Evolutionary conservation across 2,888 invertebrate genomes (phyloP), one percentile per base, ranked within the genome.

Genomic region (Hemaris fuciformis): DNA sequence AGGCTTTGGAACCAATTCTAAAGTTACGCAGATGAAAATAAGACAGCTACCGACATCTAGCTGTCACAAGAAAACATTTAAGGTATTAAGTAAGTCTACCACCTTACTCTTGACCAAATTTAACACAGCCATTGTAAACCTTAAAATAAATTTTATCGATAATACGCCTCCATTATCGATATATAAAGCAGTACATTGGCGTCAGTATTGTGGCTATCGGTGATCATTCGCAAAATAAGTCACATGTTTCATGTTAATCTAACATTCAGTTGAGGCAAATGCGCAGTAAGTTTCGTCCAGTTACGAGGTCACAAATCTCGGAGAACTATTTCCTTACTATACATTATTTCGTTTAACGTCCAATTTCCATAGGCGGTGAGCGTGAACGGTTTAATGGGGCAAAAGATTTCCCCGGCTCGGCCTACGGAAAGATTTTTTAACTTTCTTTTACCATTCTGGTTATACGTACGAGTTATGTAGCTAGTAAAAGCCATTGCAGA

Each of bases 301-400:
- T 74, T 76, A 71, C 69, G 71, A 69, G 66, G 68, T 71, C 69
- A 87, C 85, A 87, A 87, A 88, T 87, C 86, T 86, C 79, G 69
- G 71, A 71, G 76, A 87, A 87, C 87, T 88, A 88, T 80, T 86
- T 84, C 83, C 79, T 78, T 80, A 80, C 80, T 83, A 83, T 80
- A 84, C 77, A 89, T 83, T 90, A 90, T 89, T 91, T 88, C 87
- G 87, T 85, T 88, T 86, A 84, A 86, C 89, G 88, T 91, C 84
- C 91, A 91, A 92, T 92, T 89, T 91, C 89, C 91, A 92, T 92
- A 92, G 83, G 84, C 91, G 89, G 84, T 78, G 83, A 88, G 88
- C 91, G 91, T 90, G 91, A 91, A 91, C 79, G 79, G 84, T 83
- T 89, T 90, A 92, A 91, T 91, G 91, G 89, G 81, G 85, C 91